Evolutionary conservation across 2,113 vertebrate genomes (phyloP).

Genomic region (Corydoras maculifer): DNA sequence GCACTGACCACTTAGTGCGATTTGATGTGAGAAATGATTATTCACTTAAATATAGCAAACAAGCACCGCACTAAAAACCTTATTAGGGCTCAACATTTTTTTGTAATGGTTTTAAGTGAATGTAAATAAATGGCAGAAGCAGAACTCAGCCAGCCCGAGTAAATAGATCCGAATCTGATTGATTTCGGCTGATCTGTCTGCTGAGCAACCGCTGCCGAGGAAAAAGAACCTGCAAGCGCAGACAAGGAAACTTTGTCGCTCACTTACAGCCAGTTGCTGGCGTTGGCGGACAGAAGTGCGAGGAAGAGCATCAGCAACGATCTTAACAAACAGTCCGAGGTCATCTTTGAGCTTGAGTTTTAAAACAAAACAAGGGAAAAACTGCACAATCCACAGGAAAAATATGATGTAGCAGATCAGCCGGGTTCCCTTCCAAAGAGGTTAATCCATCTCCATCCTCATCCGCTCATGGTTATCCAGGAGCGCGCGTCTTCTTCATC

Average conservation of each 20-base stretch:
- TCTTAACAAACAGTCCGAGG: conserved; percentile 79
- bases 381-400: conserved; percentile 50
- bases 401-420: not conserved
- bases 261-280: conserved; percentile 98
- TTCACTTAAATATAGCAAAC: too few relatives aligned
- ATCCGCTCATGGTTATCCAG: conserved; percentile 55
- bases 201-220: not conserved
- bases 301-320: conserved; percentile 91
- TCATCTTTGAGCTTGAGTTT: conserved; percentile 64
- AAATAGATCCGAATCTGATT: too few relatives aligned
- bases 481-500: conserved; percentile 7
- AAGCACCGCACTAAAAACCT: too few relatives aligned
- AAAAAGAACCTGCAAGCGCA: not conserved
- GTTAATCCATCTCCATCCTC: conserved; percentile 54
- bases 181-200: not conserved
- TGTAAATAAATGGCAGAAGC: too few relatives aligned
- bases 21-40: too few relatives aligned
- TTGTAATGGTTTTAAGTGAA: not conserved
- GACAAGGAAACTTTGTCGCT: conserved; percentile 20
- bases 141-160: too few relatives aligned
- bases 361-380: conserved; percentile 4
- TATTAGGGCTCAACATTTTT: not conserved
- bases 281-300: conserved; percentile 87
- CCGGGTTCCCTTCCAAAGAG: conserved; percentile 1
- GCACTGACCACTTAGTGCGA: too few relatives aligned